These are phyloP conservation scores for Ambastaia sidthimunki DNA, from an alignment of 2,797 vertebrate genomes.

Conservation along the genomic window DNA sequence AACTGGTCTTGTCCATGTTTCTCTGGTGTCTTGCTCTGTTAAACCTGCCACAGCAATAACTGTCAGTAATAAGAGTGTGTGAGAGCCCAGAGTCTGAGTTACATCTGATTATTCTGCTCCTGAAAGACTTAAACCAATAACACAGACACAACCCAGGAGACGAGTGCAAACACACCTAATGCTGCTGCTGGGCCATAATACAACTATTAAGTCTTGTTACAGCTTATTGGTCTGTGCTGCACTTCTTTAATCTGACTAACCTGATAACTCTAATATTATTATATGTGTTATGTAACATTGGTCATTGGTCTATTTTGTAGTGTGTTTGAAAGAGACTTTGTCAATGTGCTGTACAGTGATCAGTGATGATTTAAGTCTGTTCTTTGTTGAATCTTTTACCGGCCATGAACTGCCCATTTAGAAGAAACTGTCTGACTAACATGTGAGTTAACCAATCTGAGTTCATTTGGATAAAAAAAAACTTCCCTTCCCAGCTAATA, in stretches of 20 bases:
- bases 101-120: slow-evolving; percentile 75
- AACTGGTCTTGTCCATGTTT: slow-evolving; percentile 54
- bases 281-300: neutral
- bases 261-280: neutral
- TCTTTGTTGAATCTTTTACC: neutral
- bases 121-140: slow-evolving; percentile 71
- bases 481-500: too few species aligned
- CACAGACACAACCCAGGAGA: slow-evolving; percentile 43
- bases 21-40: slow-evolving; percentile 53
- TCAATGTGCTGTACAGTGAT: neutral
- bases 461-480: too few species aligned
- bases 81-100: slow-evolving; percentile 65
- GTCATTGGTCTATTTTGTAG: neutral
- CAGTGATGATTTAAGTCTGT: neutral
- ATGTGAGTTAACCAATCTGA: too few species aligned
- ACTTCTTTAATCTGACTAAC: slow-evolving; percentile 24
- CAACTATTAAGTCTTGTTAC: slow-evolving; percentile 14
- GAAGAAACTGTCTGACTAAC: too few species aligned
- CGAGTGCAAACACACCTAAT: slow-evolving; percentile 40
- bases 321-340: neutral
- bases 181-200: slow-evolving; percentile 31
- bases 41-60: slow-evolving; percentile 60
- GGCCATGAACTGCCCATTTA: too few species aligned
- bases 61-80: slow-evolving; percentile 68
- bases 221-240: slow-evolving; percentile 2